phyloP scores from a whole-genome alignment of 2,113 vertebrate genomes.

The Phoenicopterus ruber region DNA sequence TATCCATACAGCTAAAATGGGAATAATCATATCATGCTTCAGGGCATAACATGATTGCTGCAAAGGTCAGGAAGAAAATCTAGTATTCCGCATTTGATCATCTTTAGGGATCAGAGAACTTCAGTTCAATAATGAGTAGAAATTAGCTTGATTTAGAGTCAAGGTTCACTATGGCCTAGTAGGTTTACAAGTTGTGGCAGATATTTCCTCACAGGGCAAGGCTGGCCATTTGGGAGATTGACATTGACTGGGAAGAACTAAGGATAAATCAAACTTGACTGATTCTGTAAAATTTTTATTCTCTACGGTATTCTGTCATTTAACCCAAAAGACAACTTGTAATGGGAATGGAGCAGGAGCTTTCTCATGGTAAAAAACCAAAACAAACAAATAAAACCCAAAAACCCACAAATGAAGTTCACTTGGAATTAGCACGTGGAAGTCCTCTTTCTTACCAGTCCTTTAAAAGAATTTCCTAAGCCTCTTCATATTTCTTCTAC shows the following conservation, averaged over 20 bases:
- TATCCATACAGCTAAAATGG: neutral
- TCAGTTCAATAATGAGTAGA: constrained; percentile 8
- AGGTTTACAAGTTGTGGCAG: neutral
- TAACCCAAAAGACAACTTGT: neutral
- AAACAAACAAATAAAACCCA: neutral
- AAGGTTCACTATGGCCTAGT: neutral
- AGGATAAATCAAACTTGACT: neutral
- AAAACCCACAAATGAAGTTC: neutral
- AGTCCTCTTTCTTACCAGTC: neutral
- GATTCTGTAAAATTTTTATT: no score
- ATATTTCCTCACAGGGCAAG: neutral
- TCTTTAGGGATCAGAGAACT: neutral
- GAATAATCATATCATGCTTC: constrained; percentile 34
- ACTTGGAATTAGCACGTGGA: neutral
- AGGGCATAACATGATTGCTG: constrained; percentile 1
- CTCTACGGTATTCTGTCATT: no score
- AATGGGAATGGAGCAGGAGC: neutral
- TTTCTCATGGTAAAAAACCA: neutral
- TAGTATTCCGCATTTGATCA: neutral
- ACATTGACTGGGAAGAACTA: neutral
- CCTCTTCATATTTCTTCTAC: neutral
- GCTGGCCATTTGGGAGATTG: neutral
- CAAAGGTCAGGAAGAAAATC: constrained; percentile 43
- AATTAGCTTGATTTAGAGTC: neutral
- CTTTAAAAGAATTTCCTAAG: neutral